Evolutionary conservation across 35 echinoderm and acorn worm genomes (phyloP).

Genomic region (Eucidaris tribuloides): DNA sequence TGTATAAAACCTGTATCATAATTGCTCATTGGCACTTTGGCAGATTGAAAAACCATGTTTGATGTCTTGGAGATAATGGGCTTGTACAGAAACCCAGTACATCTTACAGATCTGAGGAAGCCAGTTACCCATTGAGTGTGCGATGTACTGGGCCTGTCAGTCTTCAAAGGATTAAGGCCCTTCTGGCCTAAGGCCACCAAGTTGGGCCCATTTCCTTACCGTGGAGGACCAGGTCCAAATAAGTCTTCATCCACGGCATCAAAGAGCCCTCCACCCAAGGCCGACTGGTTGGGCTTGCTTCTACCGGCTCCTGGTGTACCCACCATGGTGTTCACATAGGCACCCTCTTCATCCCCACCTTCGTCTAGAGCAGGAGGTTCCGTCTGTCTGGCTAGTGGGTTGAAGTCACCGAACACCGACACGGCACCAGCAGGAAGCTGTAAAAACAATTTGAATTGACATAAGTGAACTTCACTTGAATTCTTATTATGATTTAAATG

Average conservation of each 20-base stretch:
- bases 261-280: constrained; percentile 52
- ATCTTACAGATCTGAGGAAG: too few species aligned
- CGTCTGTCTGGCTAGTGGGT: constrained; percentile 58
- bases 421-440: constrained; percentile 89
- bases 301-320: constrained; percentile 37
- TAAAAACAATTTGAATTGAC: not conserved
- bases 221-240: constrained; percentile 44
- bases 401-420: constrained; percentile 64
- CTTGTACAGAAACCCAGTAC: too few species aligned
- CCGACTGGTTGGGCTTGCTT: constrained; percentile 38
- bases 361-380: constrained; percentile 11
- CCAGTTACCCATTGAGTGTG: too few species aligned
- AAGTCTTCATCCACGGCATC: constrained; percentile 74
- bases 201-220: not conserved
- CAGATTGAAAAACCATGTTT: too few species aligned
- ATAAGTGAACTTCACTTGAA: too few species aligned
- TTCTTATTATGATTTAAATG: too few species aligned
- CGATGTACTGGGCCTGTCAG: too few species aligned
- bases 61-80: too few species aligned
- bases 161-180: too few species aligned
- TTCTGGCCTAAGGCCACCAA: too few species aligned
- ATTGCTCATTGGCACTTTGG: too few species aligned
- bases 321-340: constrained; percentile 25
- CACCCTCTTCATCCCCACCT: constrained; percentile 40
- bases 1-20: too few species aligned